Conservation (phyloP, 2,888 invertebrate species). For the Drosophila limbata region DNA sequence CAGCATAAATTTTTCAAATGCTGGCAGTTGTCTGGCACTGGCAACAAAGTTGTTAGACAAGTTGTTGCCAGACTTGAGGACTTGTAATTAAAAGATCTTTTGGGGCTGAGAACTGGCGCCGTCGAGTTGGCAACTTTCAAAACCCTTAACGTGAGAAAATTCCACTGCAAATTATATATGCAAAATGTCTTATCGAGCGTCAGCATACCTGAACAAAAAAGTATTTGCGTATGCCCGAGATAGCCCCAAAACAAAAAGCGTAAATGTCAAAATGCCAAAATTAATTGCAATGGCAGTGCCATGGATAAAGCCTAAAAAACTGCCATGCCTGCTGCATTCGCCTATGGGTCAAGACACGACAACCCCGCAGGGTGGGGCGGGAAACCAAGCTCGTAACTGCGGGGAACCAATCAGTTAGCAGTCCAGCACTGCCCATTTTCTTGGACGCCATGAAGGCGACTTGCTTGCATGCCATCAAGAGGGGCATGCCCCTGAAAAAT, state of each 20-base stretch:
- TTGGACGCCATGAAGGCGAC: conserved; percentile 55
- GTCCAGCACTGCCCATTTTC: conserved; percentile 67
- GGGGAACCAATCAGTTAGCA: conserved; percentile 45
- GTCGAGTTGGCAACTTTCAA: conserved; percentile 29
- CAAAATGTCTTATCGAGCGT: conserved; percentile 69
- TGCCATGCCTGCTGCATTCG: conserved; percentile 51
- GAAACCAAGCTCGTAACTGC: neutral
- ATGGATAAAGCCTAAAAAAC: conserved; percentile 63
- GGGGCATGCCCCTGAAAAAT: conserved; percentile 20
- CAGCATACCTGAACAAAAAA: conserved; percentile 73
- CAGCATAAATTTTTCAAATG: conserved; percentile 72
- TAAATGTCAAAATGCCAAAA: conserved; percentile 82
- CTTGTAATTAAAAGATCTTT: conserved; percentile 66
- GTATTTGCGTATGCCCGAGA: conserved; percentile 76
- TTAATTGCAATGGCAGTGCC: conserved; percentile 80
- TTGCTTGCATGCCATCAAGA: conserved; percentile 25
- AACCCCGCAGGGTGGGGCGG: conserved; percentile 12
- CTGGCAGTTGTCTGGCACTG: conserved; percentile 37
- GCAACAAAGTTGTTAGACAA: conserved; percentile 57
- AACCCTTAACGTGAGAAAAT: conserved; percentile 77
- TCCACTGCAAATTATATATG: conserved; percentile 70
- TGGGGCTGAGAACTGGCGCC: conserved; percentile 45
- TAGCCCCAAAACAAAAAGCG: conserved; percentile 68
- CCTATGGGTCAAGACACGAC: conserved; percentile 63
- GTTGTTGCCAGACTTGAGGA: conserved; percentile 41